A percentile compares a stretch with the other conserved stretches of the same genome.
phyloP scores from a whole-genome alignment of 2,113 vertebrate genomes.

The Gallinago undulata region DNA sequence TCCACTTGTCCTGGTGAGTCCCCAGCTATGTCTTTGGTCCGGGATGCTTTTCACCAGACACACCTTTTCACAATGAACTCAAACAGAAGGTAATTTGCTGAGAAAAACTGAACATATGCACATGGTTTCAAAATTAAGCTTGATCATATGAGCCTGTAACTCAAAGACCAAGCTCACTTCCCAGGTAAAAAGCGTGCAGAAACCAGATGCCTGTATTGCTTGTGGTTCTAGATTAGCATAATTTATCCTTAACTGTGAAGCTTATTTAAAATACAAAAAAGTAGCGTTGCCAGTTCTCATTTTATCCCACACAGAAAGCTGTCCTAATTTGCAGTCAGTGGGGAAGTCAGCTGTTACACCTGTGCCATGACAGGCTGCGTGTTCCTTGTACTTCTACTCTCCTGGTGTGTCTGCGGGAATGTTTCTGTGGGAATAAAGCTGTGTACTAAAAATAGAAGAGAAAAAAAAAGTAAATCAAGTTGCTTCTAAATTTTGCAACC shows the following conservation, averaged over 20 bases:
- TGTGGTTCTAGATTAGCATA: not conserved
- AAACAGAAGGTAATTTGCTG: not conserved
- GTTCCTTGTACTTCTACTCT: not conserved
- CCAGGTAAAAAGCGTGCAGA: not conserved
- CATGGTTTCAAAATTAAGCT: not conserved
- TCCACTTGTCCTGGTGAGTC: not conserved
- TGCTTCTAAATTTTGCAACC: not conserved
- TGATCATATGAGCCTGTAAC: not conserved
- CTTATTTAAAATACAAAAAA: conserved; percentile 20
- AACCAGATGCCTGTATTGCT: not conserved
- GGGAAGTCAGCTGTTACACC: not conserved
- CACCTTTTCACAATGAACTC: not conserved
- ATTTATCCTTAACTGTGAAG: not conserved
- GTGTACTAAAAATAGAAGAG: not conserved
- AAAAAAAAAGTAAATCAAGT: not conserved
- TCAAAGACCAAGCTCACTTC: not conserved
- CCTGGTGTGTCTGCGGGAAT: fast-evolving
- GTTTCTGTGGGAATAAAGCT: conserved; percentile 8
- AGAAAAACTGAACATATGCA: not conserved
- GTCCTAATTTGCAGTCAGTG: not conserved
- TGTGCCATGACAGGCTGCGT: not conserved
- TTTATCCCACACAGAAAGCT: conserved; percentile 19
- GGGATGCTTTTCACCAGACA: not conserved
- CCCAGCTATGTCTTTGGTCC: not conserved
- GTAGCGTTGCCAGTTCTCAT: conserved; percentile 35